phyloP scores from a whole-genome alignment of 1,140 invertebrate species.

The Pseudomyrmex cubaensis region DNA sequence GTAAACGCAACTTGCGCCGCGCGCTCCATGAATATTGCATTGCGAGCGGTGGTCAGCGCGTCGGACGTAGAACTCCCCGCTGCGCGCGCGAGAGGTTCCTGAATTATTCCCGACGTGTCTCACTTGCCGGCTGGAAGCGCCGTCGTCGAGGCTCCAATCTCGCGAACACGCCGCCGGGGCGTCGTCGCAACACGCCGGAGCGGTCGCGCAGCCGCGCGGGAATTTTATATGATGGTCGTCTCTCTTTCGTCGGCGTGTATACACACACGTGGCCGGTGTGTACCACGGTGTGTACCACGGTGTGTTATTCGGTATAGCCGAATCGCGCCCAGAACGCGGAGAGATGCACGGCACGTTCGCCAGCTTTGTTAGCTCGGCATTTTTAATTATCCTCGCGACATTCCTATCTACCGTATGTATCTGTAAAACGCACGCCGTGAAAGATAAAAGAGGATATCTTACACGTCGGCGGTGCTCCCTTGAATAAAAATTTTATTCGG shows the following conservation, averaged over 20 bases:
- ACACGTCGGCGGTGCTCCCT: constrained; percentile 4
- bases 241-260: constrained; percentile 27
- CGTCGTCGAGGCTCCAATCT: constrained; percentile 60
- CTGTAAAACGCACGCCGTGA: background rate
- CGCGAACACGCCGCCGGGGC: constrained; percentile 38
- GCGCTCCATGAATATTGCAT: constrained; percentile 68
- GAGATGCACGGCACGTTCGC: constrained; percentile 58
- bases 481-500: constrained; percentile 34
- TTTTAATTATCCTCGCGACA: constrained; percentile 65
- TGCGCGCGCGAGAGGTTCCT: constrained; percentile 42
- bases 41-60: constrained; percentile 60
- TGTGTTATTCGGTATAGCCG: constrained; percentile 59
- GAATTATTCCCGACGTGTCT: constrained; percentile 71
- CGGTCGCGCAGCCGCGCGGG: constrained; percentile 48
- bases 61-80: background rate
- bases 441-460: constrained; percentile 54
- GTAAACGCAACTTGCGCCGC: constrained; percentile 62
- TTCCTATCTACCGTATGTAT: constrained; percentile 35
- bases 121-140: constrained; percentile 26
- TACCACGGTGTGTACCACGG: background rate
- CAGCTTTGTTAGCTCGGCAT: constrained; percentile 68
- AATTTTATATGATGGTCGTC: constrained; percentile 51
- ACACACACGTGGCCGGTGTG: background rate
- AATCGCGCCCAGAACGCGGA: constrained; percentile 37
- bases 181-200: constrained; percentile 27